Base-by-base conservation (phyloP, 2,888 invertebrate species). In the Ichneumoninae sp. region DNA sequence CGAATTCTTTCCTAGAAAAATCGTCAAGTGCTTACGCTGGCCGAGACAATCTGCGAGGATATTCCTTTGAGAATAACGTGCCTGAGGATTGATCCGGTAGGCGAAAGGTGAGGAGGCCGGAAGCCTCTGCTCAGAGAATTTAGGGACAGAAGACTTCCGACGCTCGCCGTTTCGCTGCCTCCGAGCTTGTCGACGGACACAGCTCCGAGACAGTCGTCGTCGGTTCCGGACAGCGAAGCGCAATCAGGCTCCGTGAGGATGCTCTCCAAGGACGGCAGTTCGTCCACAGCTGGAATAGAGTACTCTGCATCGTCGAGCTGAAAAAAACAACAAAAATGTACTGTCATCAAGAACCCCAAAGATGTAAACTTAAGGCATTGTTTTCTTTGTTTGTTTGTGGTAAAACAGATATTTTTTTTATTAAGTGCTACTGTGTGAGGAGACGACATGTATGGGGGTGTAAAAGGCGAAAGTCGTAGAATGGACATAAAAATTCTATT, bases 51-150 rank as follows among this genome's bases (percentile, higher is more conserved):
- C 94, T 99, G 99, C 33, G 98, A 96, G 3, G 98, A 98, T 72
- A 99, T 96, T 85, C 97, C 98, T 93, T 98, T 98, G 82, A 99
- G 94, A 84, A 98, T 95, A 50, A 96, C 96, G 92, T 97, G 97
- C 72, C 97, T 95, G 89, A 97, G 94, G 88, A 98, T 96, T 30
- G 96, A 96, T 44, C 96, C 95, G 52, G 95, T 94, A 0, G 94
- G 91, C 19, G 93, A 90, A 44, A 92, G 87, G 86, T 94, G 94
- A 10, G 92, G 90, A 8, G 94, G 92, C 82, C 90, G 91, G 7
- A 80, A 81, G 16, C 86, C 68, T 89, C 93, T 93, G 83, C 88
- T 93, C 57, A 92, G 86, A 16, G 93, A 93, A 87, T 93, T 93
- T 22, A 94, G 88, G 1, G 95, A 95, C 84, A 95, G 93, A 74